Base-by-base conservation (phyloP, 2,113 vertebrate genomes). In the Cottus gobio region DNA sequence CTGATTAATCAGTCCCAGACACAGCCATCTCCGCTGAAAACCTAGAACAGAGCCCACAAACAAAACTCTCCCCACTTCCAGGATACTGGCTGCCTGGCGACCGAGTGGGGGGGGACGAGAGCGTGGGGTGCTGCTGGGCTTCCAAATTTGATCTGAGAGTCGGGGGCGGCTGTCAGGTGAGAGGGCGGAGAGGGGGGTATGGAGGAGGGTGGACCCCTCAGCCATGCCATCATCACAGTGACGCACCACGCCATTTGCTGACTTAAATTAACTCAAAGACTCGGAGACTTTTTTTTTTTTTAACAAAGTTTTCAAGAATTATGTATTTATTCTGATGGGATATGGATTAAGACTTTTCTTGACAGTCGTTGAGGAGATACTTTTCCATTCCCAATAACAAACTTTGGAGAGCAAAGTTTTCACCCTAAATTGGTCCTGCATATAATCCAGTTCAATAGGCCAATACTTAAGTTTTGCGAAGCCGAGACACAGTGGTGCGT, bases 51-150 rank as follows among this genome's bases (percentile, higher is more conserved):
- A 83, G 85, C 90, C 86, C 87, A 70, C 93, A 89, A 88, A 92
- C 84, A 86, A 94, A 92, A 89, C 92, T 92, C 93, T 87, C n/a
- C 52, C 91, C 94, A 90, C 91, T 85, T 93, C 94, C 90, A 90
- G 85, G 86, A 91, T 77, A 26, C 92, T 94, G 94, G 92, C 91
- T 93, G 77, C 93, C 95, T 95, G 92, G 67, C 86, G 80, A 83
- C 81, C 5, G 71, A 90, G 93, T n/a, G 87, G 89, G 87, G 76
- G 82, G 87, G 82, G 6, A 6, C 3, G 81, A 79, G 71, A 90
- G 75, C 58, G 75, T 71, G 74, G 82, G 93, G 82, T 88, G 89
- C 90, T 83, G 82, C 90, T 90, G 92, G 92, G 90, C 89, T 92
- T 87, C 89, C 86, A 92, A 94, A 94, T 91, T 94, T 90, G 87